Evolutionary conservation across 2,113 vertebrate genomes (phyloP), one percentile per base, ranked within the genome.

Genomic region (Archocentrus centrarchus): DNA sequence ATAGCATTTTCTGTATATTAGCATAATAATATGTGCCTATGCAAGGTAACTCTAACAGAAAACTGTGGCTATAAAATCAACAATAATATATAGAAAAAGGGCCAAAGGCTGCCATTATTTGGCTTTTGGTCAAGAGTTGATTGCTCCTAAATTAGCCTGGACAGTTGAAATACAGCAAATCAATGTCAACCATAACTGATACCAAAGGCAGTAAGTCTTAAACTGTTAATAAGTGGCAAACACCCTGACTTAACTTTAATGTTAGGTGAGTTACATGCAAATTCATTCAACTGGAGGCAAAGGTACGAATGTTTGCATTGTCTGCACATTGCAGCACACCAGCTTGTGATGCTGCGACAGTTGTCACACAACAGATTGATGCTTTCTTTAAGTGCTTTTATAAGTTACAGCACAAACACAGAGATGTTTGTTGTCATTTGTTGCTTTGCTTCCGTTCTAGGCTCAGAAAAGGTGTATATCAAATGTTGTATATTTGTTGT

Each of bases 361-460:
- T 82, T 89, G 86, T 86, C 88, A 90, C 3, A 75, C 79, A 77
- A 78, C 84, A 88, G 76, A 89, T 60, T 88, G 89, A 89, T 82
- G 76, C 85, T 83, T 37, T 50, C 17, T 83, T 59, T 70, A 82
- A 84, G 81, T 55, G 59, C 77, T 80, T 88, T 90, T 76, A 85
- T 63, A 81, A 81, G 75, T 81, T 59, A 75, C 24, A 18, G 62
- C 80, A 50, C 79, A 55, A 64, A 75, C 77, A 76, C 76, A n/a
- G 47, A 79, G 66, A 80, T 82, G 79, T 84, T 85, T 80, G 81
- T 86, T 88, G 58, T 83, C 86, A 85, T 77, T 59, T 1, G 32
- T 63, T 81, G 60, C 81, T 39, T 11, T 60, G 73, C 41, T 60
- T 89, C 35, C 75, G 41, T 55, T 80, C 58, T 62, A 9, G 53